Percentiles rank a stretch among this genome's conserved stretches.
These are phyloP conservation scores for Pleuronectes platessa DNA, from an alignment of 2,113 vertebrate genomes.

Conservation along the genomic window DNA sequence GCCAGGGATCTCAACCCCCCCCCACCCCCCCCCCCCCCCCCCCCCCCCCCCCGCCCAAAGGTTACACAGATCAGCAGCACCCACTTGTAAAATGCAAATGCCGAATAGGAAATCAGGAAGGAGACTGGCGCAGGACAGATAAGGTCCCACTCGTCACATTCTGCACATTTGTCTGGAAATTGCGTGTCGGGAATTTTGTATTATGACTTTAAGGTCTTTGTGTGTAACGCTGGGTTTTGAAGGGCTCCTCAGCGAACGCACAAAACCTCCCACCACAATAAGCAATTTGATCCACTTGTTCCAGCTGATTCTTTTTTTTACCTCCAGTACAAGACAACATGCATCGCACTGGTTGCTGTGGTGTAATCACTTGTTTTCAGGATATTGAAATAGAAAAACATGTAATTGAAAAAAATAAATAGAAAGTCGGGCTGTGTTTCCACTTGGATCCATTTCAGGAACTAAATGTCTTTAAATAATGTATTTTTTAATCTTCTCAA, in stretches of 20 bases:
- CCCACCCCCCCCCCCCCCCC: conserved; percentile 14
- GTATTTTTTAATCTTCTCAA: conserved; percentile 43
- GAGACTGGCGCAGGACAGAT: conserved; percentile 43
- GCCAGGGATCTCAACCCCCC: conserved; percentile 44
- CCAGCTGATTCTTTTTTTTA: not conserved
- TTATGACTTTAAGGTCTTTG: conserved; percentile 29
- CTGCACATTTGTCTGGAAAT: conserved; percentile 21
- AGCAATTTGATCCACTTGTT: conserved; percentile 48
- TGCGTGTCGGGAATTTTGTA: conserved; percentile 29
- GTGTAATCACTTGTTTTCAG: conserved; percentile 15
- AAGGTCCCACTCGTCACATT: conserved; percentile 40
- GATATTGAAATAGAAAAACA: conserved; percentile 18
- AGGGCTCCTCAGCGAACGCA: conserved; percentile 34
- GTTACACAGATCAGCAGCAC: conserved; percentile 58
- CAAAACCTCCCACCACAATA: conserved; percentile 41
- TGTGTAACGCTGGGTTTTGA: conserved; percentile 24
- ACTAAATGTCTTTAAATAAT: conserved; percentile 58
- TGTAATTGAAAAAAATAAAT: conserved; percentile 56
- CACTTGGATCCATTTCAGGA: conserved; percentile 42
- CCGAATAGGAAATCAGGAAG: conserved; percentile 40
- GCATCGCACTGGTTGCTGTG: conserved; percentile 1
- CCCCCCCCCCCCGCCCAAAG: conserved; percentile 42
- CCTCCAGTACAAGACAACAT: not conserved
- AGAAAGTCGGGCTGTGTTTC: conserved; percentile 41
- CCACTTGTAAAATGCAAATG: conserved; percentile 67